These are phyloP conservation scores for Phengaris alcon DNA, from an alignment of 2,888 invertebrate species.

Conservation along the genomic window DNA sequence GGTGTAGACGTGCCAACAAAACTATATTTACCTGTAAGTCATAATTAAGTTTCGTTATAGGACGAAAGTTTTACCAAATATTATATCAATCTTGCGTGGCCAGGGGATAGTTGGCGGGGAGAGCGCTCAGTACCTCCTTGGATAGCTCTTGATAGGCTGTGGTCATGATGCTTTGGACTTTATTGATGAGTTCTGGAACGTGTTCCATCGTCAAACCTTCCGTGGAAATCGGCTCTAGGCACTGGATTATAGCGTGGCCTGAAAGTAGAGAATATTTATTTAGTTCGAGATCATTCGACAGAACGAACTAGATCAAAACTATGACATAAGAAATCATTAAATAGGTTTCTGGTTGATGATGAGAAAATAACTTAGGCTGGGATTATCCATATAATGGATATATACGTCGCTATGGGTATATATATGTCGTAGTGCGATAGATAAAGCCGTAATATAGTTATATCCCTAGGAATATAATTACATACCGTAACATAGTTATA, in stretches of 20 bases:
- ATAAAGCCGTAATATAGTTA: no score
- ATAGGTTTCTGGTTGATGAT: no score
- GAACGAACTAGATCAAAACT: no score
- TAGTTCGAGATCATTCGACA: no score
- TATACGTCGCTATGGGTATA: no score
- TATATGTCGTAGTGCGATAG: no score
- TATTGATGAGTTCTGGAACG: conserved; percentile 70
- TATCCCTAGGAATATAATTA: no score
- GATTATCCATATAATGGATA: no score
- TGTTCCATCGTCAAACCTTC: conserved; percentile 70
- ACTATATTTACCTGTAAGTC: not conserved
- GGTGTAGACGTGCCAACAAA: not conserved
- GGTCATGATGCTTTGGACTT: conserved; percentile 72
- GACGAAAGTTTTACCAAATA: conserved; percentile 16
- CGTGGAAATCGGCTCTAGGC: conserved; percentile 76
- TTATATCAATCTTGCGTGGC: conserved; percentile 54
- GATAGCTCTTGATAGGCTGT: conserved; percentile 71
- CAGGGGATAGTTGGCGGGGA: conserved; percentile 74
- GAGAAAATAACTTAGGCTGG: no score
- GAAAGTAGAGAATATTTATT: conserved; percentile 42
- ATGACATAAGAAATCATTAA: no score
- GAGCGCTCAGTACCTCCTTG: conserved; percentile 67
- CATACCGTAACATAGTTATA: no score
- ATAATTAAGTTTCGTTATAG: not conserved
- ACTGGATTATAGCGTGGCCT: conserved; percentile 78